Evolutionary conservation across 2,797 vertebrate species (phyloP).

Genomic region (Triplophysa yarkandensis): DNA sequence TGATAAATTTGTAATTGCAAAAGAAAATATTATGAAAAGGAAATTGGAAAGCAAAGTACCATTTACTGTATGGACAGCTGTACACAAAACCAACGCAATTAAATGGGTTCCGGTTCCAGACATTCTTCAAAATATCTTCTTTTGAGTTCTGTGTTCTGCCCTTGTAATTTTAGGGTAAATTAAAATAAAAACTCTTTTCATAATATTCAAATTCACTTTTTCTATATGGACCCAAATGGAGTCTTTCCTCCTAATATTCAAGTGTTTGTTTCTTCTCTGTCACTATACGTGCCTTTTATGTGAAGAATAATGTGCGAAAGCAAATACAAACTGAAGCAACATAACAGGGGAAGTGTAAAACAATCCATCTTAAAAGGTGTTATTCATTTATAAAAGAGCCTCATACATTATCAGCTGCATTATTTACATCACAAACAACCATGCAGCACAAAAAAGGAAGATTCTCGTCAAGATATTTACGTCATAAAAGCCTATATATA

Average conservation of each 20-base stretch:
- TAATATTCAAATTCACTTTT: too few species aligned
- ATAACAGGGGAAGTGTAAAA: neutral
- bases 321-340: constrained; percentile 6
- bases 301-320: constrained; percentile 9
- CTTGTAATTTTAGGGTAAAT: neutral
- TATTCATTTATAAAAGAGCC: neutral
- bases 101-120: too few species aligned
- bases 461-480: neutral
- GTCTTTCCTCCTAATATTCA: neutral
- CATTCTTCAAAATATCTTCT: too few species aligned
- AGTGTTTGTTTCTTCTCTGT: neutral
- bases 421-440: constrained; percentile 2
- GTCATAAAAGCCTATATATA: neutral
- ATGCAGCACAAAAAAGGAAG: neutral
- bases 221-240: neutral
- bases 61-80: too few species aligned
- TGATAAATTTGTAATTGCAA: too few species aligned
- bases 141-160: too few species aligned
- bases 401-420: neutral
- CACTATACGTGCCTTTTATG: neutral
- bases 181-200: too few species aligned
- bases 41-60: too few species aligned
- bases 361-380: neutral
- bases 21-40: too few species aligned
- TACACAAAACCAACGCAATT: too few species aligned